Conservation (phyloP, 2,113 vertebrate genomes). For the Calcarius ornatus region DNA sequence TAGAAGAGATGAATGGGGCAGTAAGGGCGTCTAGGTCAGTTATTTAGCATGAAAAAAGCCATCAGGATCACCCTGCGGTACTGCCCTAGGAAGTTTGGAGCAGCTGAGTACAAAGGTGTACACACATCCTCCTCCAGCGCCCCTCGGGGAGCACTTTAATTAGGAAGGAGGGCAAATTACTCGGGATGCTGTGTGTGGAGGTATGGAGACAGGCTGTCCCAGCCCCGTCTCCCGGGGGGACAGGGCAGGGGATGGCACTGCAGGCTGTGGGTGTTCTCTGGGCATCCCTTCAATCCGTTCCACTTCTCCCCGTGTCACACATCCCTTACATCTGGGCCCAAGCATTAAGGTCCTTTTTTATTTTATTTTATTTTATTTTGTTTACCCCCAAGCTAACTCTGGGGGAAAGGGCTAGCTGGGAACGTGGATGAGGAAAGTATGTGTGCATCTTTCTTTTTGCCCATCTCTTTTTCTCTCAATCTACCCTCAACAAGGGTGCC, state of each 20-base stretch:
- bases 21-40: slow-evolving; percentile 52
- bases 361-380: background rate
- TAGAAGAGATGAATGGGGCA: slow-evolving; percentile 55
- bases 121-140: background rate
- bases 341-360: background rate
- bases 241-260: background rate
- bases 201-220: background rate
- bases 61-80: slow-evolving; percentile 17
- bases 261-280: background rate
- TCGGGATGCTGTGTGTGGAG: background rate
- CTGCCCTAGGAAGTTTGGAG: slow-evolving; percentile 33
- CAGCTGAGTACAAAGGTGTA: slow-evolving; percentile 53
- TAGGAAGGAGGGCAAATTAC: slow-evolving; percentile 46
- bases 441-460: slow-evolving; percentile 54
- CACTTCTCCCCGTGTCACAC: background rate
- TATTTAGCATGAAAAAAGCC: slow-evolving; percentile 66
- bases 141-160: slow-evolving; percentile 55
- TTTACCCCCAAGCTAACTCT: background rate
- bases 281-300: background rate
- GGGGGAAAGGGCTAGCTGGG: slow-evolving; percentile 15
- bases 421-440: slow-evolving; percentile 48
- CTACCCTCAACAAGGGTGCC: slow-evolving; percentile 79
- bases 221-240: background rate
- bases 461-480: slow-evolving; percentile 73
- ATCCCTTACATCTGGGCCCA: background rate